Evolutionary conservation across 2,797 vertebrate genomes (phyloP), one percentile per base, ranked within the genome.

Genomic region (Syngnathus rostellatus): DNA sequence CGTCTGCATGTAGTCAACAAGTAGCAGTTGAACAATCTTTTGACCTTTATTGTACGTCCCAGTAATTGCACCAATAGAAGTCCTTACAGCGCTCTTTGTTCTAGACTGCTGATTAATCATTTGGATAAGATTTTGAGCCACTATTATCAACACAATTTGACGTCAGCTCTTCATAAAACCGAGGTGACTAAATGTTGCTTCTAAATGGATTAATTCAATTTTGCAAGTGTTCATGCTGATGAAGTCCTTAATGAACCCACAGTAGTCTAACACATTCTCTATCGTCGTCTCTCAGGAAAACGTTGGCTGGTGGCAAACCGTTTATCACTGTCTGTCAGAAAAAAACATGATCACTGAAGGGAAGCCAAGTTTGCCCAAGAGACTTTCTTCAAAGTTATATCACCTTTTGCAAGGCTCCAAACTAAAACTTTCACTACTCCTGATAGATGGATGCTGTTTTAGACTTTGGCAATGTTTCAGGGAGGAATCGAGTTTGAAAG

Each of bases 311-410:
- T 61, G 62, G 65, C 0, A 53, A 58, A 23, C 10, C 5, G 41
- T 82, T 87, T 86, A 88, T 88, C 85, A 19, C 62, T 64, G 48
- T 68, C 62, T 63, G 74, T 74, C 85, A 88, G 84, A 39, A 51
- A 74, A 70, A 69, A 79, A 77, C 64, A 7, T 45, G 72, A 55
- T 77, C 75, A 66, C n/a, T 78, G 79, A 85, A 69, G 87, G 81
- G 82, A 69, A 80, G 68, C 78, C 76, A 77, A 77, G 54, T 62
- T 57, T 25, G 51, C 41, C 60, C 2, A 41, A n/a, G 39, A 41
- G 37, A 39, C 39, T 61, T 61, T 61, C 9, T 16, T 39, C 8
- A 39, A 37, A 58, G 21, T 23, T 64, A 43, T 83, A 86, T 88
- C 76, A 69, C 72, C 63, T 75, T 71, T 72, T 66, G 31, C 62